phyloP scores from a whole-genome alignment of 2,888 invertebrate genomes.

The Heteropelma amictum region DNA sequence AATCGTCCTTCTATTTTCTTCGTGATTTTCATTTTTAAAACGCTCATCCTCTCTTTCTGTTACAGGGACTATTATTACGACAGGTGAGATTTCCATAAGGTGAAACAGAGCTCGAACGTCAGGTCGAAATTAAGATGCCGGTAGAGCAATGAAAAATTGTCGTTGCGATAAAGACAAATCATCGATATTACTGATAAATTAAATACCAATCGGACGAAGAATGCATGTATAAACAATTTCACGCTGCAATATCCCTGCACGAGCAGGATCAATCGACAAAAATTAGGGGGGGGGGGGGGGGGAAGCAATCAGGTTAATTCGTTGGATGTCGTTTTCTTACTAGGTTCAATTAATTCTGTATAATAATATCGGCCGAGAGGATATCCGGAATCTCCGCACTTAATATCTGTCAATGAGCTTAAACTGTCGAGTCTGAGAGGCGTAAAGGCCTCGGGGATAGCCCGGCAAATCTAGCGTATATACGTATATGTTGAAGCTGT shows the following conservation, averaged over 20 bases:
- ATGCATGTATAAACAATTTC: too few relatives aligned
- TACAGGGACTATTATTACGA: conserved; percentile 85
- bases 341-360: background rate
- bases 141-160: too few relatives aligned
- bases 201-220: too few relatives aligned
- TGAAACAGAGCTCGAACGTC: too few relatives aligned
- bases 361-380: conserved; percentile 58
- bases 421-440: conserved; percentile 64
- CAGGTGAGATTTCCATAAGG: conserved; percentile 82
- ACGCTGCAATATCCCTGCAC: too few relatives aligned
- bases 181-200: background rate
- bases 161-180: background rate
- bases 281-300: too few relatives aligned
- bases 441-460: conserved; percentile 69
- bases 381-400: conserved; percentile 70
- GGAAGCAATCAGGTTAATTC: background rate
- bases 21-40: background rate
- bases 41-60: conserved; percentile 74
- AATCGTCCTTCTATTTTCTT: background rate
- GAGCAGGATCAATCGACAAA: too few relatives aligned
- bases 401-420: conserved; percentile 74
- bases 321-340: background rate
- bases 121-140: too few relatives aligned
- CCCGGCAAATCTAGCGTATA: conserved; percentile 51
- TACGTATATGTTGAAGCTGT: conserved; percentile 22